These are phyloP conservation scores for Pomatostomus ruficeps DNA, from an alignment of 2,113 vertebrate genomes.

Conservation along the genomic window DNA sequence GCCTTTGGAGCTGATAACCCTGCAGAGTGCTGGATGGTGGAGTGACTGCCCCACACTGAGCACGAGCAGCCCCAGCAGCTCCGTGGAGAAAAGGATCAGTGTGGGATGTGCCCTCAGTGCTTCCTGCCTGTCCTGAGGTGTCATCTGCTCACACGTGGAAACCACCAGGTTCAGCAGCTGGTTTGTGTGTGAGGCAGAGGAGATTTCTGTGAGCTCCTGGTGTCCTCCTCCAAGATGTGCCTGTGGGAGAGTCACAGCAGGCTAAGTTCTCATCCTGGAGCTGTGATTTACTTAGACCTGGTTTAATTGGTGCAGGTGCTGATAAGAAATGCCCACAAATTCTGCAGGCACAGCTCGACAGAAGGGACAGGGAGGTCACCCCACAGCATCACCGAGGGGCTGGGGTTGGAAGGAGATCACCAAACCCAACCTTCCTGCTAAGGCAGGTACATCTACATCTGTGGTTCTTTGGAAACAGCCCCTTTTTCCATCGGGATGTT, in stretches of 20 bases:
- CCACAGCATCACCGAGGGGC: neutral
- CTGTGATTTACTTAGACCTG: neutral
- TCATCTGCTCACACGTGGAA: rapidly evolving
- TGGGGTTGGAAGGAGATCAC: neutral
- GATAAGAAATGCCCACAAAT: neutral
- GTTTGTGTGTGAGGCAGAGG: neutral
- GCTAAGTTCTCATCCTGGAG: neutral
- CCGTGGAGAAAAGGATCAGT: neutral
- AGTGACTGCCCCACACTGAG: neutral
- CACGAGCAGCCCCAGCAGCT: neutral
- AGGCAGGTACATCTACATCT: neutral
- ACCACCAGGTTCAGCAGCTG: neutral
- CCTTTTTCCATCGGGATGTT: neutral
- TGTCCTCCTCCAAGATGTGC: neutral
- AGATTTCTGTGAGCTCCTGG: neutral
- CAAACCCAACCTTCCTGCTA: neutral
- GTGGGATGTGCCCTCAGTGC: neutral
- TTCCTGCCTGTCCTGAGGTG: neutral
- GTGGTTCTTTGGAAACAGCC: neutral
- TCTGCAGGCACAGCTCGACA: neutral
- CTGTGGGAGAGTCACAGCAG: neutral
- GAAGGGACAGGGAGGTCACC: neutral
- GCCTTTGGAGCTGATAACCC: neutral
- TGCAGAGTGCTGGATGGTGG: neutral
- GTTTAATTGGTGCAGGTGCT: neutral